Conservation (phyloP, 1,140 invertebrate species). For the Drosophila carrolli region DNA sequence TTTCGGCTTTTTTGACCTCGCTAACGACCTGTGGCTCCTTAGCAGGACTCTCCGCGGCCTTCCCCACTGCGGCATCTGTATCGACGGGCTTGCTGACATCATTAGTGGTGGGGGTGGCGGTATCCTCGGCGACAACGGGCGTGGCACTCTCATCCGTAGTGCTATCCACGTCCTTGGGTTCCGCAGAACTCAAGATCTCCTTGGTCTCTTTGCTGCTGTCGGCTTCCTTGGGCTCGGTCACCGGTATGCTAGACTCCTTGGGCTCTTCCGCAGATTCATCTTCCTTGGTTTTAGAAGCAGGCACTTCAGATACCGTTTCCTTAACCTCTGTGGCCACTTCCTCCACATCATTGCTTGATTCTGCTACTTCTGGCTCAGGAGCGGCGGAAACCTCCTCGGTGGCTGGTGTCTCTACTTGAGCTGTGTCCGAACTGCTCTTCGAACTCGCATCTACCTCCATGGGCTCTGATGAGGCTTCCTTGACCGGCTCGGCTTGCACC, state of each 20-base stretch:
- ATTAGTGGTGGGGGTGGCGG: constrained; percentile 44
- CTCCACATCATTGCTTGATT: constrained; percentile 40
- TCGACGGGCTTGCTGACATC: constrained; percentile 57
- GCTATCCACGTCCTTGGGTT: constrained; percentile 25
- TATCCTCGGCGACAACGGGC: constrained; percentile 18
- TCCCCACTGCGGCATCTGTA: constrained; percentile 6
- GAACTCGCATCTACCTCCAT: constrained; percentile 77
- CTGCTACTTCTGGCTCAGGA: constrained; percentile 6
- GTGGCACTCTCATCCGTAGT: constrained; percentile 34
- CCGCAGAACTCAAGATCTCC: constrained; percentile 12
- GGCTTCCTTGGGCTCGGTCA: constrained; percentile 25
- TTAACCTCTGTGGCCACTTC: constrained; percentile 50
- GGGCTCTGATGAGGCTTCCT: constrained; percentile 67
- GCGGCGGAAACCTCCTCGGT: constrained; percentile 8
- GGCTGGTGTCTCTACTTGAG: constrained; percentile 31
- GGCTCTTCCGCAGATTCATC: constrained; percentile 13
- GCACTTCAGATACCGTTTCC: constrained; percentile 32
- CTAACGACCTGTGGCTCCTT: constrained; percentile 56
- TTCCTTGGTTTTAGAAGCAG: constrained; percentile 27
- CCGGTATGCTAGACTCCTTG: constrained; percentile 15
- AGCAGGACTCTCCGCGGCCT: constrained; percentile 23
- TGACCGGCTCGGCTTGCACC: constrained; percentile 36
- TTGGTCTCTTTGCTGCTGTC: constrained; percentile 15
- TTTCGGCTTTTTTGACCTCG: constrained; percentile 63
- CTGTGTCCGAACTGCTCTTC: constrained; percentile 59